Base-by-base conservation (phyloP, 2,888 invertebrate species). In the Dendrolimus pini region DNA sequence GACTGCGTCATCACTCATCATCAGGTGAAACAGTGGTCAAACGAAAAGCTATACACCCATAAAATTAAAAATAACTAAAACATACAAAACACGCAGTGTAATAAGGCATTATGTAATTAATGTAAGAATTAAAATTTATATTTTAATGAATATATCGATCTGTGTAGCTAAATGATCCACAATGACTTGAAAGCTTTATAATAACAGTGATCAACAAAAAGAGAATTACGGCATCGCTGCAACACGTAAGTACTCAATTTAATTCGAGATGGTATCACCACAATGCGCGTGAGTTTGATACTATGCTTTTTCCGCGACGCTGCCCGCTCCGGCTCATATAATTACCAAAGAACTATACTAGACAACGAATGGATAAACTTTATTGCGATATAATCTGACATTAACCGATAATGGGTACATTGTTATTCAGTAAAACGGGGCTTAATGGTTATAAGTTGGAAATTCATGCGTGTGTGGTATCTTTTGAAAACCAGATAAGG, bases 241-340 rank as follows among this genome's bases (percentile, higher is more conserved):
- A 47, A 47, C 47, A 47, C 47, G 47, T 30, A 30, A 6, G 30
- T 47, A 47, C 47, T 47, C 47, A 47, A 47, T 47, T 47, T 9
- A 9, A 47, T 47, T 47, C 47, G 54, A 54, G 54, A 41, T 47
- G 12, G 47, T 47, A 47, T 47, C 47, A 55, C n/a, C 41, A 47
- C 47, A 47, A 47, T 47, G 61, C 71, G 72, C 72, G 72, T 70
- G 77, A 73, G 73, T 71, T 67, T 71, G 65, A 69, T 69, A 71
- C 68, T 71, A 64, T 64, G 65, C 77, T 85, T 84, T 84, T 83
- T 75, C 73, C 67, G 64, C 71, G 72, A 72, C 75, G 72, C 72
- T 75, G 75, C 74, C 77, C 67, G 73, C 74, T 68, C 66, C 70
- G 47, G 47, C 47, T 47, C 47, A 67, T 70, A 70, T 78, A 82